Evolutionary conservation across 1,140 invertebrate species (phyloP), one percentile per base, ranked within the genome.

Genomic region (Brachionus sp.): DNA sequence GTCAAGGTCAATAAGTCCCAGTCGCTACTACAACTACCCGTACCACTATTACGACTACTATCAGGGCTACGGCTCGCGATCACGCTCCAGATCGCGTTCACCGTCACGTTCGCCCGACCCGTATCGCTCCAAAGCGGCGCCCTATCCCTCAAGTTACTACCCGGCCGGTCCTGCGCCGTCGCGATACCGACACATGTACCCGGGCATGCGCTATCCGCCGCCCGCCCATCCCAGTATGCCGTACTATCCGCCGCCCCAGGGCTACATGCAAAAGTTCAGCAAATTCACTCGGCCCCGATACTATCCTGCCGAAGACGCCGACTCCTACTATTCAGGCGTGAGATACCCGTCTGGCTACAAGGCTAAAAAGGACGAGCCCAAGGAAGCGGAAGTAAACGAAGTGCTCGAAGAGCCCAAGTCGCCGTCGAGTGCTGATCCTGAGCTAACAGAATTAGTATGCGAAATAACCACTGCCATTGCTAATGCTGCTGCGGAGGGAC

Each of bases 331-430:
- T 16, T 4, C 66, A n/a, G 35, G 37, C 35, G 0, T 33, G 12
- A 4, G 37, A 5, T 1, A 39, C 35, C 19, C 19, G 23, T 13
- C 12, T 16, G 5, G 16, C 4, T n/a, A 68, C 64, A 75, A 75
- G 25, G 6, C 37, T n/a, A 75, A 75, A n/a, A 75, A 46, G 25
- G 25, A 75, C 0, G 42, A 75, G 13, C 0, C 25, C 39, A 25
- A 75, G 25, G 19, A 44, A 25, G 6, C 9, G 0, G 19, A 44
- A 4, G 2, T 10, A 3, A 33, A 1, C 10, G 42, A 75, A 33
- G 70, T 46, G 2, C 13, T 75, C 9, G 70, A 75, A 50, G 70
- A 75, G 70, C 70, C 70, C 10, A 75, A 75, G n/a, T 75, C 70
- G 0, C 70, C 70, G 16, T 75, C 70, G 5, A 46, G 9, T 19